A percentile compares a stretch with the other conserved stretches of the same genome.
phyloP scores from a whole-genome alignment of 1,140 invertebrate genomes.

The Archivesica marissinica region DNA sequence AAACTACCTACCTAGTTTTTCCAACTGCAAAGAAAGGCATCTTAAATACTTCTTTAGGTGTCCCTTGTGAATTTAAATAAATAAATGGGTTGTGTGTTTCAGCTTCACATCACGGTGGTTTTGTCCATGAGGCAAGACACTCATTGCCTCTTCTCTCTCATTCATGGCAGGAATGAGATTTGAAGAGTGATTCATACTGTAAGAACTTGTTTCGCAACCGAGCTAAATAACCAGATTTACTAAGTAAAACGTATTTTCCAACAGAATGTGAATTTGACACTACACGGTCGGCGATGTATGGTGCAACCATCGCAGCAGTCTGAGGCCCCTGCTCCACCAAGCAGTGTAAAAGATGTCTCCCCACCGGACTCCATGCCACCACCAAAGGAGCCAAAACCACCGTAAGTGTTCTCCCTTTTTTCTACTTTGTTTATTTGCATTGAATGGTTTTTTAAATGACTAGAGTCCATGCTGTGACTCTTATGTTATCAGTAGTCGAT shows the following conservation, averaged over 20 bases:
- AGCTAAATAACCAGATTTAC: background rate
- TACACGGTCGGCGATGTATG: background rate
- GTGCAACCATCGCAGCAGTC: background rate
- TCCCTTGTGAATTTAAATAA: background rate
- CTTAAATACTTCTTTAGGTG: too few species aligned
- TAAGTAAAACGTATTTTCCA: background rate
- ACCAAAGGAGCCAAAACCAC: background rate
- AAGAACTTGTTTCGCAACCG: background rate
- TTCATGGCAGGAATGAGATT: background rate
- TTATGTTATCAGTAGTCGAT: background rate
- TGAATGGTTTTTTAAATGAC: background rate
- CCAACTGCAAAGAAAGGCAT: too few species aligned
- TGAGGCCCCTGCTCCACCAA: background rate
- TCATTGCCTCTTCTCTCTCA: background rate
- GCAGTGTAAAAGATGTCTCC: background rate
- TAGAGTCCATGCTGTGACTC: background rate
- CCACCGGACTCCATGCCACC: background rate
- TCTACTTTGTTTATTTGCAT: background rate
- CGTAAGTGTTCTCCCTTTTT: background rate
- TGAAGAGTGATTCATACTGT: background rate
- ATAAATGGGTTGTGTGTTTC: background rate
- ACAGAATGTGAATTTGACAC: background rate
- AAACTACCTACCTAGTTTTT: too few species aligned
- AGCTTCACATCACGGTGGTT: background rate
- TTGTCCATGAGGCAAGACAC: background rate